Base-by-base conservation (phyloP, 35 echinoderm and acorn worm genomes). In the Stichopus chloronotus region DNA sequence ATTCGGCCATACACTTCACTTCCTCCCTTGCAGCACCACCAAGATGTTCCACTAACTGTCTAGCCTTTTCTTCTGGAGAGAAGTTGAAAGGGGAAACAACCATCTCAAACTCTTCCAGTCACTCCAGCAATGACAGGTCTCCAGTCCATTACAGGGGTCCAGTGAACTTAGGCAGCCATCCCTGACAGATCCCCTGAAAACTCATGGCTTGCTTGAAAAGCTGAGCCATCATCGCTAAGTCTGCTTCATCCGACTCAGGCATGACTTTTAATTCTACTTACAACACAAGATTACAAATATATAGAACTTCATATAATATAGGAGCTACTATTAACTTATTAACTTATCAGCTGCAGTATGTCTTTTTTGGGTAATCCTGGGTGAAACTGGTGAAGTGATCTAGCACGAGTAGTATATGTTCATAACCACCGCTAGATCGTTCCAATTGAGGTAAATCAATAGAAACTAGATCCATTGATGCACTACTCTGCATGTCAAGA, bases 391-490 rank as follows among this genome's bases (percentile, higher is more conserved):
- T 95, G 63, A 95, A 97, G 55, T 97, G 94, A 63, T 94, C 95
- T 8, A 92, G 74, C 19, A 96, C 76, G 0, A 95, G 90, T 16
- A 97, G 83, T 19, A 95, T 92, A 83, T 97, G 86, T 78, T 97
- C 92, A 59, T 63, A 93, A 4, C 94, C 87, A 1, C 92, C 88
- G 43, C 84, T 91, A 63, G 87, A 81, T 56, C 24, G 65, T 60
- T 97, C 96, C 30, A 97, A 88, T 61, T 93, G 87, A 13, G 95
- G 80, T 57, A 91, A 95, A 87, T 95, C 94, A 30, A 97, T 97
- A 57, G 80, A 92, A 53, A 97, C 52, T 16, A 97, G 59, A 76
- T 97, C 88, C 7, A 95, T 24, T 55, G 87, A 92, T 54, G 79
- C 19, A 7, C 87, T 78, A 4, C 93, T 94, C 11, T 3, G 72